These are phyloP conservation scores for Laodelphax striatellus DNA, from an alignment of 1,140 invertebrate species.

Conservation along the genomic window DNA sequence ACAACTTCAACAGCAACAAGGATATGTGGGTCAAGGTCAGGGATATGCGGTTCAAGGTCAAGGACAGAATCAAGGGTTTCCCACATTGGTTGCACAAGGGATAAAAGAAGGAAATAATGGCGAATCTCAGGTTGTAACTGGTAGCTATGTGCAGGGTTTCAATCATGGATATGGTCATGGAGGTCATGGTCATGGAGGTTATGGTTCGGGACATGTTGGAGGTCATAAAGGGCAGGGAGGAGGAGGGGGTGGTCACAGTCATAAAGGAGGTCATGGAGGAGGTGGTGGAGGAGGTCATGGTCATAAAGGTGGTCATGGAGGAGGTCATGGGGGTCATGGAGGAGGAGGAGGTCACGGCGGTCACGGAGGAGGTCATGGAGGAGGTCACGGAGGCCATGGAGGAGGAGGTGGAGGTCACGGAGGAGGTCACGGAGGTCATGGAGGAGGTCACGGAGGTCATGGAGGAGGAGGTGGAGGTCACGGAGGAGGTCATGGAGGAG, in stretches of 20 bases:
- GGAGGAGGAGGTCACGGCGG: slow-evolving; percentile 30
- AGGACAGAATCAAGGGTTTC: no score
- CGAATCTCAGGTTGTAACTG: not conserved
- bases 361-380: slow-evolving; percentile 27
- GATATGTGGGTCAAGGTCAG: no score
- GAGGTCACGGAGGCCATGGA: slow-evolving; percentile 16
- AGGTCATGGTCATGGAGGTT: slow-evolving; percentile 29
- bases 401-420: not conserved
- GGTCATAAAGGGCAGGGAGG: slow-evolving; percentile 20
- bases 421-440: slow-evolving; percentile 1
- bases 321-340: slow-evolving; percentile 30
- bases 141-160: not conserved
- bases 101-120: not conserved
- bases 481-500: slow-evolving; percentile 3
- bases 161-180: not conserved
- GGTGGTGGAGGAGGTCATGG: slow-evolving; percentile 32
- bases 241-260: slow-evolving; percentile 19
- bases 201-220: slow-evolving; percentile 35
- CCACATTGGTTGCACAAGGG: no score
- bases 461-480: slow-evolving; percentile 7
- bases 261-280: slow-evolving; percentile 26
- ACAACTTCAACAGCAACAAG: no score
- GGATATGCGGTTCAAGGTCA: no score
- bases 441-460: not conserved
- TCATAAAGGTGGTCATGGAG: slow-evolving; percentile 25